Base-by-base conservation (phyloP, 2,888 invertebrate genomes). In the Lissonota sp. region DNA sequence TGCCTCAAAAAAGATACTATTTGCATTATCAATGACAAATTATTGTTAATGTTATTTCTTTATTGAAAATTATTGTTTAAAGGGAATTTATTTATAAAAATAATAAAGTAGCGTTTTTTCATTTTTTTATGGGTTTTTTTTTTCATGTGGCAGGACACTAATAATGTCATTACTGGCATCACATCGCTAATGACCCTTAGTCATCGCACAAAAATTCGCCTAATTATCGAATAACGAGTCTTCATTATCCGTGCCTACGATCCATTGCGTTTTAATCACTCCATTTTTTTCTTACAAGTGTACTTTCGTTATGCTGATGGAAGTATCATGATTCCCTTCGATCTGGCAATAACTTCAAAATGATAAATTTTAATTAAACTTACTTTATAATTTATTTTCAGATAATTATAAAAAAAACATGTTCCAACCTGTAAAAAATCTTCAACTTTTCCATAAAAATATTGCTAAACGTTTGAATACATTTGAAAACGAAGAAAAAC, bases 141-240 rank as follows among this genome's bases (percentile, higher is more conserved):
- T n/a, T n/a, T n/a, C 16, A 6, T 10, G 12, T 14, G 16, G 0
- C 8, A 37, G 8, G 10, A 37, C 7, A 53, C 40, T 26, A 57
- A 46, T 60, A 10, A 37, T 53, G 6, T 12, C 6, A 42, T 12
- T 12, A 63, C 12, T 37, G 37, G 12, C 49, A 39, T 60, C 46
- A 51, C 60, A 7, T 12, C 42, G 12, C 42, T 76, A 72, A 80
- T 57, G 80, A 72, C 58, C 39, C 44, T 69, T 53, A 40, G 49
- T n/a, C 69, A 64, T 37, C 49, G 40, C 79, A 49, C 67, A 55
- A 62, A 55, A 67, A 67, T 66, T 66, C 37, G 44, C 66, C 60
- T 79, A 69, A 79, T 79, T 73, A 63, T 57, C 63, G 37, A 74
- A 67, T 69, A 76, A 76, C 67, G 80, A 76, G 76, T 60, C 42